A percentile compares a stretch with the other conserved stretches of the same genome.
Conservation (phyloP, 1,140 invertebrate species). For the Drosophila cardini region DNA sequence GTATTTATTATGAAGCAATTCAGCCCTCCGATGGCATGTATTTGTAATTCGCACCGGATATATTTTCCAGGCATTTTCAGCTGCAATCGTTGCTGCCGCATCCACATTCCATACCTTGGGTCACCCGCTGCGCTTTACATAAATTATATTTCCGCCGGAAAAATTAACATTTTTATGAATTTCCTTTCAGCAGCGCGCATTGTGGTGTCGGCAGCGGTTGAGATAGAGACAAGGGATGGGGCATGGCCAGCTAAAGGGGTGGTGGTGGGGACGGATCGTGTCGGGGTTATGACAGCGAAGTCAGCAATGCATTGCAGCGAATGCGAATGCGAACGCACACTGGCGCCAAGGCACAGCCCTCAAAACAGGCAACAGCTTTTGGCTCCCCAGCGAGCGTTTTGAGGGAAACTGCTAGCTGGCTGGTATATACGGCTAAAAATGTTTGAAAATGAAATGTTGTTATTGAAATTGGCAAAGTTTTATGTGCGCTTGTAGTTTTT, state of each 20-base stretch:
- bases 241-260: constrained; percentile 4
- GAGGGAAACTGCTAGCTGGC: constrained; percentile 37
- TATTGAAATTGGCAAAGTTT: constrained; percentile 82
- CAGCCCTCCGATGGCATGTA: constrained; percentile 36
- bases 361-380: constrained; percentile 42
- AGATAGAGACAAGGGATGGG: constrained; percentile 2
- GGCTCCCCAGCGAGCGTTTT: constrained; percentile 67
- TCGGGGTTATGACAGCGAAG: constrained; percentile 31
- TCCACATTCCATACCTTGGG: constrained; percentile 46
- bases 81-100: constrained; percentile 54
- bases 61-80: constrained; percentile 67
- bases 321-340: constrained; percentile 53
- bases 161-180: constrained; percentile 84
- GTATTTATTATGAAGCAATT: constrained; percentile 43
- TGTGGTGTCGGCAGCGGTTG: constrained; percentile 62
- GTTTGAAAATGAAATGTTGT: constrained; percentile 79
- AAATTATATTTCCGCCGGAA: constrained; percentile 83
- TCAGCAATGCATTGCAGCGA: constrained; percentile 34
- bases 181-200: constrained; percentile 78
- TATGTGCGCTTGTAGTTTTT: constrained; percentile 69
- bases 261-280: constrained; percentile 4
- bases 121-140: constrained; percentile 81
- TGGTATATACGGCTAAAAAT: constrained; percentile 5
- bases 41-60: constrained; percentile 77
- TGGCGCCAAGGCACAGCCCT: constrained; percentile 64